Base-by-base conservation (phyloP, 2,888 invertebrate genomes). In the Unio delphinus region DNA sequence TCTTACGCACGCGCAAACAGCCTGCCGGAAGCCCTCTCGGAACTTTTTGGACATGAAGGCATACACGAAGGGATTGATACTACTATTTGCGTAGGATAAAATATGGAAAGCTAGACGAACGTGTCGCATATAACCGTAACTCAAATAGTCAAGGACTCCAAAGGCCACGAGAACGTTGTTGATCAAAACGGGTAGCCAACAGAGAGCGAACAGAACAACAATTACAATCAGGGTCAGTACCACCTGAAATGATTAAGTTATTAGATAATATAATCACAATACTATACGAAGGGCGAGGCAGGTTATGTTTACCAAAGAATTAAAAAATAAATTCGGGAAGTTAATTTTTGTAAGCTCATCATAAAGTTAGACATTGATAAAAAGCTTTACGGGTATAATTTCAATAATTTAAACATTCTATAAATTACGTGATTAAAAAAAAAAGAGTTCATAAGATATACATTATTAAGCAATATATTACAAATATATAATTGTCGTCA, bases 41-140 rank as follows among this genome's bases (percentile, higher is more conserved):
- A 94, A 94, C 89, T 93, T 93, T 82, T 92, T 92, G 55, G 94
- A 94, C 93, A 94, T 94, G 89, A 94, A 94, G 57, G 94, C 94
- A 86, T 94, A 94, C 58, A 94, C 92, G 61, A 94, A 92, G 4
- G 94, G 94, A 88, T 94, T 94, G 80, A 94, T 92, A 88, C 94
- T 94, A 85, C 94, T 94, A 90, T 94, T 94, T 85, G 93, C 92
- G 88, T 94, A 94, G 0, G 94, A 93, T 92, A 94, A 91, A 34
- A 94, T 88, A 74, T 92, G 92, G 84, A 94, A 93, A 15, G 92
- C 91, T 62, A 92, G 93, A 57, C 92, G 91, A 89, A 93, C 91
- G 73, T 93, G 92, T 81, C 93, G 93, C 69, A 92, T 86, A 30
- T 88, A 83, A 7, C 92, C 92, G 30, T 90, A 90, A 78, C 92